phyloP scores from a whole-genome alignment of 92 coral and sea anemone genomes.

The Chrysogorgia sp. region DNA sequence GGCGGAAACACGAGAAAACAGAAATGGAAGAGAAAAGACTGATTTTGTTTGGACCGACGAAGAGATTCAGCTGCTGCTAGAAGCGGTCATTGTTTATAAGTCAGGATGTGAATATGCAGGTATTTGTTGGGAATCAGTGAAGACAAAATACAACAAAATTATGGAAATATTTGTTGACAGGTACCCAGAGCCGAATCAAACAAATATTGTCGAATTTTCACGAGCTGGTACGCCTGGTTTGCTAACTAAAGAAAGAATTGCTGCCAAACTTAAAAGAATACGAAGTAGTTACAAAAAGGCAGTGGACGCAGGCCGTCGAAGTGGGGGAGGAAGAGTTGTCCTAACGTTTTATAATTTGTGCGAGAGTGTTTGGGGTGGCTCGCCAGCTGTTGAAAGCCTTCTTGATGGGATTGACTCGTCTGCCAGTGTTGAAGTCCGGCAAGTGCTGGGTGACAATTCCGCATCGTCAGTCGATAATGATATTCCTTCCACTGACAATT shows the following conservation, averaged over 20 bases:
- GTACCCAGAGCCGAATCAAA: slow-evolving; percentile 42
- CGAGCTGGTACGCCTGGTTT: slow-evolving; percentile 28
- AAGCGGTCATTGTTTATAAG: slow-evolving; percentile 34
- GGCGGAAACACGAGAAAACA: background rate
- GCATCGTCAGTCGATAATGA: background rate
- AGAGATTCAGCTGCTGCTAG: slow-evolving; percentile 50
- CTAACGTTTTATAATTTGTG: slow-evolving; percentile 48
- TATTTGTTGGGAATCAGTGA: slow-evolving; percentile 56
- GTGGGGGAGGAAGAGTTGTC: slow-evolving; percentile 58
- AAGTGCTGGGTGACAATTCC: background rate
- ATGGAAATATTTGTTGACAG: slow-evolving; percentile 35
- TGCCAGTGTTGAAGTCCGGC: slow-evolving; percentile 2
- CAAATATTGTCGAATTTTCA: slow-evolving; percentile 35
- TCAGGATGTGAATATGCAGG: slow-evolving; percentile 40
- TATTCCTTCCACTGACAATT: slow-evolving; percentile 30
- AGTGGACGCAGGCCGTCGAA: slow-evolving; percentile 49
- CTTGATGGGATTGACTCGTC: slow-evolving; percentile 36
- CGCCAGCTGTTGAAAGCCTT: slow-evolving; percentile 52
- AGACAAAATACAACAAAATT: slow-evolving; percentile 44
- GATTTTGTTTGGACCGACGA: slow-evolving; percentile 62
- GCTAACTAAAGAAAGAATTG: slow-evolving; percentile 42
- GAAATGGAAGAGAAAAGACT: slow-evolving; percentile 1
- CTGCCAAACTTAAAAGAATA: slow-evolving; percentile 49
- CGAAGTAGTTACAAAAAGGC: slow-evolving; percentile 48
- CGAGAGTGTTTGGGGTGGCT: slow-evolving; percentile 55